Percentiles rank a stretch among this genome's conserved stretches.
Evolutionary conservation across 2,797 vertebrate species (phyloP).

Genomic region (Australoheros facetus): DNA sequence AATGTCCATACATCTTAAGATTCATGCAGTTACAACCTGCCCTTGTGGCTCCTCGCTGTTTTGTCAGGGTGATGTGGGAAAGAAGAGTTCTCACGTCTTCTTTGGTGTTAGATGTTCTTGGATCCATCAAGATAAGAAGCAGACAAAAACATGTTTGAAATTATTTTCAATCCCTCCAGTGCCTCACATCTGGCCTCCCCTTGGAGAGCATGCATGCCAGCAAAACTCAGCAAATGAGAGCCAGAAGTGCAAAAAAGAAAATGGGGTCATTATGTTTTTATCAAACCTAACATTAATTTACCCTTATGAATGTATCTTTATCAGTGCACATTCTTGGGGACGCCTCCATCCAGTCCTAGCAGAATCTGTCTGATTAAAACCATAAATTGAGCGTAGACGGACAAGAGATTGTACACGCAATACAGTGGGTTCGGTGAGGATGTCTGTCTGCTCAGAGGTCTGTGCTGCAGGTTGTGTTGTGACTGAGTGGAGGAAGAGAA

Average conservation of each 20-base stretch:
- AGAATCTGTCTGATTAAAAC: conserved; percentile 24
- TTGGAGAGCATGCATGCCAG: conserved; percentile 75
- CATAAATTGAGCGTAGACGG: conserved; percentile 27
- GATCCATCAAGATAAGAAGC: conserved; percentile 83
- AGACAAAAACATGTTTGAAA: conserved; percentile 80
- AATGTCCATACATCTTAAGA: conserved; percentile 11
- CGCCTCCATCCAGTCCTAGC: neutral
- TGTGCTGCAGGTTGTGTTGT: conserved; percentile 46
- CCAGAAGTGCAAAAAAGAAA: conserved; percentile 60
- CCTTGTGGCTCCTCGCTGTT: conserved; percentile 4
- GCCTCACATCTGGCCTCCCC: conserved; percentile 84
- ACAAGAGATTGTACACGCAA: conserved; percentile 12
- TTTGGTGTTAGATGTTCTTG: conserved; percentile 72
- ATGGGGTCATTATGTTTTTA: conserved; percentile 27
- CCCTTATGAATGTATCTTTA: conserved; percentile 16
- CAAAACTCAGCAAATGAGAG: conserved; percentile 74
- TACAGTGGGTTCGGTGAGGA: conserved; percentile 25
- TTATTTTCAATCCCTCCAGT: conserved; percentile 81
- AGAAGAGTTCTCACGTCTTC: conserved; percentile 60
- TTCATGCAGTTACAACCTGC: conserved; percentile 10
- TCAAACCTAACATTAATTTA: conserved; percentile 35
- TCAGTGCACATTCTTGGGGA: conserved; percentile 9
- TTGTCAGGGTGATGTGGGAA: conserved; percentile 56
- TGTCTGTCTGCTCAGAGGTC: conserved; percentile 22
- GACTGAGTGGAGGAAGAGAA: conserved; percentile 61